Conservation (phyloP, 2,888 invertebrate species). For the Pycnomerus fuliginosus region DNA sequence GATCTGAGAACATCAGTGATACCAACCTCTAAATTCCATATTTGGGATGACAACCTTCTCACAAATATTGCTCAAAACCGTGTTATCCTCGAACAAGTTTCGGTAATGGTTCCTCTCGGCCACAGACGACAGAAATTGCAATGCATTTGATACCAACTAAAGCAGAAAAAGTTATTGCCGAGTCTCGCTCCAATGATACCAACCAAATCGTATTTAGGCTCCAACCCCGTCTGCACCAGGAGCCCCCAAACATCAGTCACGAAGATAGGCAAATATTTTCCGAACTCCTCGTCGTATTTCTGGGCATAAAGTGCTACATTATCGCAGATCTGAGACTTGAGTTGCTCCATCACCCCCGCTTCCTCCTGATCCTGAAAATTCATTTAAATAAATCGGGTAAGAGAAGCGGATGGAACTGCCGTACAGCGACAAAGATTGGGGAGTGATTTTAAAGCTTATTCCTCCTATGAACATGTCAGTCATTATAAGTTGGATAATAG, state of each 20-base stretch:
- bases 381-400: too few species aligned
- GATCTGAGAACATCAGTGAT: slow-evolving; percentile 4
- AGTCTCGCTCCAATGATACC: slow-evolving; percentile 44
- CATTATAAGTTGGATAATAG: too few species aligned
- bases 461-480: too few species aligned
- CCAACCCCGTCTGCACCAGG: slow-evolving; percentile 78
- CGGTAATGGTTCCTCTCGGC: slow-evolving; percentile 89
- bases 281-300: slow-evolving; percentile 98
- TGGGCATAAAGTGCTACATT: slow-evolving; percentile 93
- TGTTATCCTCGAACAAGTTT: slow-evolving; percentile 83
- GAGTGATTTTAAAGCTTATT: too few species aligned
- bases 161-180: too few species aligned
- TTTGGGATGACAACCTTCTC: slow-evolving; percentile 99
- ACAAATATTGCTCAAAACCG: slow-evolving; percentile 86
- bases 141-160: slow-evolving; percentile 92
- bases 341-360: slow-evolving; percentile 84
- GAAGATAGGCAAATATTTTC: slow-evolving; percentile 83
- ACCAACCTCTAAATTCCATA: slow-evolving; percentile 87
- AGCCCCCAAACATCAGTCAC: slow-evolving; percentile 95
- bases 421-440: too few species aligned
- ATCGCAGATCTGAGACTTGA: slow-evolving; percentile 95
- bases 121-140: slow-evolving; percentile 92
- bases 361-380: slow-evolving; percentile 76
- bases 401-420: too few species aligned
- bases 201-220: slow-evolving; percentile 89